phyloP scores from a whole-genome alignment of 2,888 invertebrate species.

The Boloria selene region DNA sequence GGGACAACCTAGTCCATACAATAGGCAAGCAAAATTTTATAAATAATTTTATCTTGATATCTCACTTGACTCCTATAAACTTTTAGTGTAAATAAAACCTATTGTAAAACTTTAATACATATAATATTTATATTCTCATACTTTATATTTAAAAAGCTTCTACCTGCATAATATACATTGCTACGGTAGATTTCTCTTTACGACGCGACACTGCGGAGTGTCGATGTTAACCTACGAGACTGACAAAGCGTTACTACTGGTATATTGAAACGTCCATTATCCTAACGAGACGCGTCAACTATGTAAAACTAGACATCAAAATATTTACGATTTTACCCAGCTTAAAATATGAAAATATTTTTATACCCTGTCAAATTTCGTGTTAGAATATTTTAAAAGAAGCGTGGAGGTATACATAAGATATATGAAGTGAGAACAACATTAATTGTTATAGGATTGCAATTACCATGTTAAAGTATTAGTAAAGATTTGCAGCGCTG shows the following conservation, averaged over 20 bases:
- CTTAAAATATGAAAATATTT: conserved; percentile 1
- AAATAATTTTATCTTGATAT: too few relatives aligned
- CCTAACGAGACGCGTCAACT: conserved; percentile 57
- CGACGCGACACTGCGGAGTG: neutral
- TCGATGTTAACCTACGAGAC: conserved; percentile 22
- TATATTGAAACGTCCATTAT: conserved; percentile 65
- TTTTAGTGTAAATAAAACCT: too few relatives aligned
- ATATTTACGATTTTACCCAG: neutral
- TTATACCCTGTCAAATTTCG: neutral
- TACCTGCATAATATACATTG: conserved; percentile 9
- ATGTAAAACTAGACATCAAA: conserved; percentile 13
- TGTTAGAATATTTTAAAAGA: neutral
- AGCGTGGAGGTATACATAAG: too few relatives aligned
- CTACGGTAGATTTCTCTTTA: conserved; percentile 12
- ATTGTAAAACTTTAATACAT: neutral
- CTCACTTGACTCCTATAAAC: too few relatives aligned
- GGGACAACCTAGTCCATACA: too few relatives aligned
- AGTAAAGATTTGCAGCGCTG: too few relatives aligned
- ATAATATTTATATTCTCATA: neutral
- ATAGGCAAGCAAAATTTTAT: too few relatives aligned
- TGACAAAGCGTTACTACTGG: conserved; percentile 44
- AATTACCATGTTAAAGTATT: too few relatives aligned
- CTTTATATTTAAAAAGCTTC: neutral
- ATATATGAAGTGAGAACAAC: too few relatives aligned
- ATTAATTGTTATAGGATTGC: too few relatives aligned